phyloP scores from a whole-genome alignment of 2,113 vertebrate genomes.

The Mormyrus iriodes region DNA sequence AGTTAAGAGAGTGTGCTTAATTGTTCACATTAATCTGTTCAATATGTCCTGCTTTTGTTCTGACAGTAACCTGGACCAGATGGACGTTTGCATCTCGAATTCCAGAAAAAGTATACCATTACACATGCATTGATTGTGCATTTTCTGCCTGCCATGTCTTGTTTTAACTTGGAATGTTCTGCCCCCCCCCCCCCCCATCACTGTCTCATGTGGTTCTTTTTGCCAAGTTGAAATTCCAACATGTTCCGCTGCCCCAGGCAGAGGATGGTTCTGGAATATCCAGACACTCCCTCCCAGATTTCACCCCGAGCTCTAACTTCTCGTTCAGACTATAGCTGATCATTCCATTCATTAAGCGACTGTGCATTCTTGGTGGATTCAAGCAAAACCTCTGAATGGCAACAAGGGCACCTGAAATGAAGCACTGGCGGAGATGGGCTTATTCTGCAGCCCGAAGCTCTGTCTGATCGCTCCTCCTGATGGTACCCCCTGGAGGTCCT shows the following conservation, averaged over 20 bases:
- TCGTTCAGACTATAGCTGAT: background rate
- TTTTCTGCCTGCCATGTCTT: background rate
- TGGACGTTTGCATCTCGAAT: background rate
- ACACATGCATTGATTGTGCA: background rate
- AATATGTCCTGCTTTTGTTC: background rate
- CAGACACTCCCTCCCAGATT: background rate
- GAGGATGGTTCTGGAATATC: background rate
- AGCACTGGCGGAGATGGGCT: background rate
- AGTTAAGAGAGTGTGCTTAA: background rate
- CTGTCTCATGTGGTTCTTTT: background rate
- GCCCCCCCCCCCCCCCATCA: background rate
- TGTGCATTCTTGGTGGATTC: background rate
- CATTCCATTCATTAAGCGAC: background rate
- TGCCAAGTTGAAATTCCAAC: background rate
- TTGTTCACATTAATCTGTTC: background rate
- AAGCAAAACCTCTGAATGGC: background rate
- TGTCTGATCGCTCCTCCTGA: background rate
- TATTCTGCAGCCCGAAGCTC: background rate
- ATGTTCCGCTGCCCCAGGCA: background rate
- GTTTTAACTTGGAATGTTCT: background rate
- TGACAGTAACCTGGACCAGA: background rate
- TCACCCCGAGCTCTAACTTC: background rate
- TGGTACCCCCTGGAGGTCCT: slow-evolving; percentile 16
- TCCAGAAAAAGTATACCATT: background rate
- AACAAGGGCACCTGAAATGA: slow-evolving; percentile 1